Base-by-base conservation (phyloP, 2,888 invertebrate genomes). In the Sialis fuliginosa region DNA sequence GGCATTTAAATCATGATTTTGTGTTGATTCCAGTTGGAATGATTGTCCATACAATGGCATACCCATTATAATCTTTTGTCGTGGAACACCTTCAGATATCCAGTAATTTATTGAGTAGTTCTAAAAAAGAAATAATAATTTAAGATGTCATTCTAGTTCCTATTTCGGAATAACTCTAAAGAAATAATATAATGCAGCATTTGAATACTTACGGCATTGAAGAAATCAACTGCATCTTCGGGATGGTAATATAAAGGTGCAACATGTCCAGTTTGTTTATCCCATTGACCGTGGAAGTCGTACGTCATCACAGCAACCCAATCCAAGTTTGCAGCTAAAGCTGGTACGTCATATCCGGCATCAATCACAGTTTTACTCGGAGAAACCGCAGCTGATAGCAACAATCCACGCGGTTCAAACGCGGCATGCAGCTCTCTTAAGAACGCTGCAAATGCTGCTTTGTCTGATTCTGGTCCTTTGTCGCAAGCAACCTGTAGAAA, bases 231-330 rank as follows among this genome's bases (percentile, higher is more conserved):
- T 50, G 84, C 86, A 58, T 89, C 89, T 41, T 86, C 81, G 3
- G 84, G 81, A 59, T 89, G 87, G 57, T 81, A 74, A 55, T 78
- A 88, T 39, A 91, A 62, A 0, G 90, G 91, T 1, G 90, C 86
- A 0, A 90, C 85, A 57, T 91, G 91, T 0, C 90, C 91, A 1
- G 90, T 91, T 60, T 82, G 82, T 60, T 86, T 87, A 56, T 90
- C 90, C 90, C 90, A 91, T 56, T 88, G 88, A 0, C 90, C 90
- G 54, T 90, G 89, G 66, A 80, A 89, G 59, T 91, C 91, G 57
- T 91, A 91, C 0, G 88, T 82, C 91, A 91, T 91, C 0, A 91
- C 87, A 1, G 89, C 85, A 44, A 91, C 84, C 87, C 89, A 90
- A 60, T 91, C 90, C 48, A 91, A 68, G 59, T 83, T 75, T 53